Base-by-base conservation (phyloP, 2,797 vertebrate genomes). In the Tamandua tetradactyla region DNA sequence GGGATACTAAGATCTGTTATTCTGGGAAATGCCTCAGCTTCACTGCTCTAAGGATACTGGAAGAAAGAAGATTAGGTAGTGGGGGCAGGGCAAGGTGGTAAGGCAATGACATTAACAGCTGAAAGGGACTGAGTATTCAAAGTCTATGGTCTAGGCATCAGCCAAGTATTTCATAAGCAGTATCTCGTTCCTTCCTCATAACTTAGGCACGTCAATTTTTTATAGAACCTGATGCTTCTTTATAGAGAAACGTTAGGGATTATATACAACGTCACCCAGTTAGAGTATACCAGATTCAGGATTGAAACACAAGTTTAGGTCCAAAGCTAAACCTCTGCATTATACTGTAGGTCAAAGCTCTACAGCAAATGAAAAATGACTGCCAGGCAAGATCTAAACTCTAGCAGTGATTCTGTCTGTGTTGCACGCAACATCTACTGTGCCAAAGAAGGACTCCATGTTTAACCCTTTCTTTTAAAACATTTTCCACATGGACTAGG, bases 151-250 rank as follows among this genome's bases (percentile, higher is more conserved):
- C 44, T 40, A 69, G 27, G 30, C 17, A 84, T 22, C 32, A 15
- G 35, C n/a, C 80, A 20, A 32, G n/a, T 83, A 5, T 86, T 69
- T 74, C 69, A 55, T 20, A 89, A 55, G 79, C 7, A 85, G 44
- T 44, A 59, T 80, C 37, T 74, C 40, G 8, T 59, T 90, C 61
- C 49, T 82, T 55, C 11, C 18, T 87, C n/a, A 14, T 35, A 88
- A 49, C 7, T 72, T 42, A 69, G 14, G 27, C 27, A 47, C 59
- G 66, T 74, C 61, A 84, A 55, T 57, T 62, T 79, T 62, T 89
- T n/a, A 88, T 20, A 91, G 79, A 88, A 91, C 59, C 57, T 76
- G n/a, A 71, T 44, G n/a, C 66, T 88, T 79, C 20, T 55, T 55
- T 55, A 52, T 4, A 68, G 20, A 32, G 14, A 90, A 92, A 55